These are phyloP conservation scores for Luperina testacea DNA, from an alignment of 2,888 invertebrate genomes.

Conservation along the genomic window DNA sequence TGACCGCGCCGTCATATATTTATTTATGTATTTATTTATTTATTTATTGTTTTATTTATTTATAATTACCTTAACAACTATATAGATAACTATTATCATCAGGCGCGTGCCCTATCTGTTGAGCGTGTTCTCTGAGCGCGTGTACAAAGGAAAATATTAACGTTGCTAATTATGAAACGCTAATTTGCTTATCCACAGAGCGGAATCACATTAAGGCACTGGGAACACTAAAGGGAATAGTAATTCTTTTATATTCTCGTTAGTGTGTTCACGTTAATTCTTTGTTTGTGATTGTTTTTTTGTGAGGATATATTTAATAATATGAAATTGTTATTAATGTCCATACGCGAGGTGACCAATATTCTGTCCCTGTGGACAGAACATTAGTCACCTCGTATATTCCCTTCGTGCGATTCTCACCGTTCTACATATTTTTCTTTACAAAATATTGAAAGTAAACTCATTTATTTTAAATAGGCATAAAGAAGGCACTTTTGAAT, in stretches of 20 bases:
- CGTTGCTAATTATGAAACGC: slow-evolving; percentile 69
- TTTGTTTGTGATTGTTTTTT: slow-evolving; percentile 38
- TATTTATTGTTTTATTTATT: too few species aligned
- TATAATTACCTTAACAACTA: too few species aligned
- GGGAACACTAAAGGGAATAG: slow-evolving; percentile 62
- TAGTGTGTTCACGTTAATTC: slow-evolving; percentile 28
- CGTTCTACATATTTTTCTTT: background rate
- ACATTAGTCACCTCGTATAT: background rate
- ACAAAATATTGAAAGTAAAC: background rate
- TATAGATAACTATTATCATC: background rate
- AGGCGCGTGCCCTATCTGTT: slow-evolving; percentile 35
- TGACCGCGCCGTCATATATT: too few species aligned
- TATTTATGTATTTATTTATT: too few species aligned
- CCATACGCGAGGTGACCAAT: too few species aligned
- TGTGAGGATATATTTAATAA: slow-evolving; percentile 6
- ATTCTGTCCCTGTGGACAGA: too few species aligned
- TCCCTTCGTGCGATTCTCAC: background rate
- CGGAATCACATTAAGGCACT: slow-evolving; percentile 63
- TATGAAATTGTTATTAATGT: too few species aligned
- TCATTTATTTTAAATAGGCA: too few species aligned
- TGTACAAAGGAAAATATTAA: slow-evolving; percentile 65
- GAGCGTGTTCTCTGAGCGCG: slow-evolving; percentile 43
- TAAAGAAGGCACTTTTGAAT: too few species aligned
- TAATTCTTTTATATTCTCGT: slow-evolving; percentile 59
- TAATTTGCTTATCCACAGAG: slow-evolving; percentile 70